A percentile compares a stretch with the other conserved stretches of the same genome.
Conservation (phyloP, 2,797 vertebrate species). For the Eupleurogrammus muticus region DNA sequence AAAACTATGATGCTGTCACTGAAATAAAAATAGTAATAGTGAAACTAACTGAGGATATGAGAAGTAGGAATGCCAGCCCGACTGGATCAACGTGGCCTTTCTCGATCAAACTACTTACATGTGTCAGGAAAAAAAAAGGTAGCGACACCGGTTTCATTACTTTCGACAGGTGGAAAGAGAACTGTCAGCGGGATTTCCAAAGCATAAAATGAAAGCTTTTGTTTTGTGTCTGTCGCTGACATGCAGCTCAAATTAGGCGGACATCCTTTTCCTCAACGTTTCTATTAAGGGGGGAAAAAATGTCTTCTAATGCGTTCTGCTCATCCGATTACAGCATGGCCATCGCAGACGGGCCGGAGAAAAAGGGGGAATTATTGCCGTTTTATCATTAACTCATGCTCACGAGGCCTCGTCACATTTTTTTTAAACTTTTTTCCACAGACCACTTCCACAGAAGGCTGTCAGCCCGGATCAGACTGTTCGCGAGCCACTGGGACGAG, state of each 20-base stretch:
- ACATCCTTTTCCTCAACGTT: conserved; percentile 47
- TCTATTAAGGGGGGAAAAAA: conserved; percentile 14
- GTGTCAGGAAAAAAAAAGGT: background rate
- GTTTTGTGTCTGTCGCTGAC: conserved; percentile 36
- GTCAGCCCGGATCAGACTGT: conserved; percentile 47
- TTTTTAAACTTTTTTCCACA: conserved; percentile 14
- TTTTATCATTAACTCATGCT: conserved; percentile 51
- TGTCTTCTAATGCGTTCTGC: conserved; percentile 24
- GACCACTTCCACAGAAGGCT: conserved; percentile 38
- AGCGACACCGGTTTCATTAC: conserved; percentile 32
- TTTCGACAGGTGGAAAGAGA: conserved; percentile 50
- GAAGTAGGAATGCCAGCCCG: conserved; percentile 8
- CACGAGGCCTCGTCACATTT: conserved; percentile 40
- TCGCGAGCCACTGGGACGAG: conserved; percentile 28
- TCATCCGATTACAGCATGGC: conserved; percentile 53
- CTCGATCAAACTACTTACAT: conserved; percentile 36
- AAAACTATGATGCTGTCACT: background rate
- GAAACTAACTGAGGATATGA: conserved; percentile 2
- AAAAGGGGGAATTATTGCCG: conserved; percentile 32
- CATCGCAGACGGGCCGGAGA: conserved; percentile 38
- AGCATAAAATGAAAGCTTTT: conserved; percentile 41
- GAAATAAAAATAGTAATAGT: background rate
- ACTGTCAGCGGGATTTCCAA: conserved; percentile 24
- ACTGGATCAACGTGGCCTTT: conserved; percentile 23
- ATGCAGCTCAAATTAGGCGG: conserved; percentile 41